Evolutionary conservation across 2,113 vertebrate genomes (phyloP).

Genomic region (Ptilorrhoa leucosticta): DNA sequence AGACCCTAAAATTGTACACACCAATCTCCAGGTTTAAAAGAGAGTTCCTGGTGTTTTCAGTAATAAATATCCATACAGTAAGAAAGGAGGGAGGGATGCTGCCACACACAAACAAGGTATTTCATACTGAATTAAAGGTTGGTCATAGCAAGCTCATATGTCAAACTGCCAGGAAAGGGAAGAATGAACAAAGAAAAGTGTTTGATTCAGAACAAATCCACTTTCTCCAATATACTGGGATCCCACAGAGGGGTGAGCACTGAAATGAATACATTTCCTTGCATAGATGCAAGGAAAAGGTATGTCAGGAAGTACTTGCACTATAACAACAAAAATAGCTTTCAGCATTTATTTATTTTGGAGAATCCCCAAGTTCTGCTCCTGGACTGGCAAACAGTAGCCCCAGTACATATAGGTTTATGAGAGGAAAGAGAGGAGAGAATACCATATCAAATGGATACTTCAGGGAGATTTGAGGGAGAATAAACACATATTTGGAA

Average conservation of each 20-base stretch:
- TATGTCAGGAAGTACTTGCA: not conserved
- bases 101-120: not conserved
- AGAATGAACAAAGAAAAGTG: not conserved
- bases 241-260: not conserved
- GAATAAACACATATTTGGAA: constrained; percentile 23
- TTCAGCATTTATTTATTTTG: not conserved
- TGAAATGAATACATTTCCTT: not conserved
- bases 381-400: not conserved
- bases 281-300: not conserved
- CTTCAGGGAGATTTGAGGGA: constrained; percentile 5
- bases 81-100: not conserved
- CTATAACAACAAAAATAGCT: not conserved
- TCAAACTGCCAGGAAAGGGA: not conserved
- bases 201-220: not conserved
- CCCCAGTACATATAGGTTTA: not conserved
- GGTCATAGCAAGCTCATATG: not conserved
- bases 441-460: constrained; percentile 31
- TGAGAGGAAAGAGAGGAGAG: not conserved
- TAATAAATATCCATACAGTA: not conserved
- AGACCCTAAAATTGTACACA: not conserved
- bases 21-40: not conserved
- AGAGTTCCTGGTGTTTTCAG: not conserved
- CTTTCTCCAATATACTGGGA: not conserved
- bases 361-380: not conserved
- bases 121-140: not conserved